phyloP scores from a whole-genome alignment of 2,888 invertebrate genomes.

The Poecilus cupreus region DNA sequence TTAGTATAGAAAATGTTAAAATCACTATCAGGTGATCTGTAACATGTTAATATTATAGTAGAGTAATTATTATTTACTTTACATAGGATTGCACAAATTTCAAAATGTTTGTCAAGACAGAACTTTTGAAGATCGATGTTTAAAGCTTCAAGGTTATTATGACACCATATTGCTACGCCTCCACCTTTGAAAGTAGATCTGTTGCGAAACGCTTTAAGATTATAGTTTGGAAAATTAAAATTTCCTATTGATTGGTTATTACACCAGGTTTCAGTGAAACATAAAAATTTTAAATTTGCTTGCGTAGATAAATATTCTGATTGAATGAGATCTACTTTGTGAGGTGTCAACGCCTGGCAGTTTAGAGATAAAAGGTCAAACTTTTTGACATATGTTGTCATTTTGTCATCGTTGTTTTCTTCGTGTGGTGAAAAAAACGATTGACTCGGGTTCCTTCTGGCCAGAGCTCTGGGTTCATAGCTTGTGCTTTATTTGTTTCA shows the following conservation, averaged over 20 bases:
- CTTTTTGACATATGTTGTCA: no score
- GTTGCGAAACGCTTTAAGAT: no score
- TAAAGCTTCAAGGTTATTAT: not conserved
- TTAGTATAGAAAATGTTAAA: not conserved
- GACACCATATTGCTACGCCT: not conserved
- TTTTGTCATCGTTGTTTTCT: no score
- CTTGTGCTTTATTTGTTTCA: no score
- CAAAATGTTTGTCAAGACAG: not conserved
- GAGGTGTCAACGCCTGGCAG: no score
- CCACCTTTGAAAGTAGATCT: not conserved
- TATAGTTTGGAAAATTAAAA: not conserved
- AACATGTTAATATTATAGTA: not conserved
- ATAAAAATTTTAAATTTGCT: not conserved
- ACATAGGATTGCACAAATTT: not conserved
- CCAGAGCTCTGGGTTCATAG: no score
- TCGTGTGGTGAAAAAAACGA: no score
- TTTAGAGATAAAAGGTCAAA: no score
- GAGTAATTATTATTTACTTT: not conserved
- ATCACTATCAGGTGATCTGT: not conserved
- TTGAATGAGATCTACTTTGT: no score
- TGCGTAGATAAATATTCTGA: no score
- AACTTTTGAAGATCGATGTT: not conserved
- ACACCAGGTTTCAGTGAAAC: not conserved
- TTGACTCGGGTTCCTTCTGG: no score
- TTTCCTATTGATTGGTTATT: not conserved